Percentiles rank a stretch among this genome's conserved stretches.
Conservation (phyloP, 2,888 invertebrate species). For the Branchipolynoe longqiensis region DNA sequence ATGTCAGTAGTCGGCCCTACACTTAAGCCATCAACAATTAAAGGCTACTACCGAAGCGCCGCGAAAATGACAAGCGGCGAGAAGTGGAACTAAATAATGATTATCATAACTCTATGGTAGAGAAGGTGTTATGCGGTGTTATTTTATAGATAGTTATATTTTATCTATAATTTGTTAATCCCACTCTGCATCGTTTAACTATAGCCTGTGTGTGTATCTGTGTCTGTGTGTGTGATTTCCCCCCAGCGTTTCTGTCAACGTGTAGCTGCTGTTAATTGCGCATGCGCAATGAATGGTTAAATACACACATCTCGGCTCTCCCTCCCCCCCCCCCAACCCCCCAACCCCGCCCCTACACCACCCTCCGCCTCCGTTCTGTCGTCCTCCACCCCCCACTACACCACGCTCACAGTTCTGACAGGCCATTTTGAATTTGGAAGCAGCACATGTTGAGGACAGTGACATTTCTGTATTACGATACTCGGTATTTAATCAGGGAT, state of each 20-base stretch:
- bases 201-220: no score
- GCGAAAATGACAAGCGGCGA: slow-evolving; percentile 36
- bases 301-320: no score
- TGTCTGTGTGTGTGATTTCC: no score
- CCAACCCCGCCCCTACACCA: no score
- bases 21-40: slow-evolving; percentile 37
- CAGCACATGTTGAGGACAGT: background rate
- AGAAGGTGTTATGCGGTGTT: background rate
- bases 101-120: background rate
- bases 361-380: no score
- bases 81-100: slow-evolving; percentile 18
- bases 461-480: slow-evolving; percentile 3
- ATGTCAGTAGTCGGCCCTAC: background rate
- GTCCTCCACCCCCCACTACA: no score
- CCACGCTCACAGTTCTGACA: no score
- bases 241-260: no score
- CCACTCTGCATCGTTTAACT: no score
- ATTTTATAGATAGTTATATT: background rate
- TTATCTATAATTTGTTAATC: no score
- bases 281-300: slow-evolving; percentile 18
- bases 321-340: no score
- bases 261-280: background rate
- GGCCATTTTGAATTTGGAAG: slow-evolving; percentile 33
- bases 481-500: background rate
- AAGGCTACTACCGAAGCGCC: no score